Evolutionary conservation across 2,797 vertebrate genomes (phyloP).

Genomic region (Lates japonicus): DNA sequence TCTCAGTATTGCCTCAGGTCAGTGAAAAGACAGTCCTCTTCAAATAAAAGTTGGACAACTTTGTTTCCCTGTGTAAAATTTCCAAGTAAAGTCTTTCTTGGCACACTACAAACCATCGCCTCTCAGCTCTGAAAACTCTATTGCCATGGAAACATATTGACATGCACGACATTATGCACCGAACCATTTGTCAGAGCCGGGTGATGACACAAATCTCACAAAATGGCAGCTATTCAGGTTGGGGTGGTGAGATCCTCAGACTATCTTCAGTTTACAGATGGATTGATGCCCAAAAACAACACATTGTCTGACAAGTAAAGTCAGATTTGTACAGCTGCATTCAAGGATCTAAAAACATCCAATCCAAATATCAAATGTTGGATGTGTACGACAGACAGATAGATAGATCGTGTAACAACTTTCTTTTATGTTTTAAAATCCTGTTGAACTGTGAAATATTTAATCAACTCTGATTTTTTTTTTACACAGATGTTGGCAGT

Average conservation of each 20-base stretch:
- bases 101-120: conserved; percentile 10
- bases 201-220: conserved; percentile 48
- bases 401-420: neutral
- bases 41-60: neutral
- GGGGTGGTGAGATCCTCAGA: conserved; percentile 5
- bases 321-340: neutral
- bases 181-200: conserved; percentile 41
- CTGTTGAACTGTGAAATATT: neutral
- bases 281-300: conserved; percentile 13
- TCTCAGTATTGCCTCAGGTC: neutral
- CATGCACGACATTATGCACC: conserved; percentile 48
- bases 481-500: neutral
- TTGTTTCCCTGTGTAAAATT: conserved; percentile 6
- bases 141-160: conserved; percentile 70
- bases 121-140: conserved; percentile 43
- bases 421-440: neutral
- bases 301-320: neutral
- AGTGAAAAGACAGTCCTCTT: neutral
- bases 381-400: neutral
- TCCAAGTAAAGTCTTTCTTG: conserved; percentile 10
- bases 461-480: neutral
- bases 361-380: neutral
- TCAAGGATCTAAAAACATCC: neutral
- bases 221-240: conserved; percentile 47
- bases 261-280: conserved; percentile 19